A percentile compares a stretch with the other conserved stretches of the same genome.
phyloP scores from a whole-genome alignment of 2,888 invertebrate species.

The Oxyteleia sp. region DNA sequence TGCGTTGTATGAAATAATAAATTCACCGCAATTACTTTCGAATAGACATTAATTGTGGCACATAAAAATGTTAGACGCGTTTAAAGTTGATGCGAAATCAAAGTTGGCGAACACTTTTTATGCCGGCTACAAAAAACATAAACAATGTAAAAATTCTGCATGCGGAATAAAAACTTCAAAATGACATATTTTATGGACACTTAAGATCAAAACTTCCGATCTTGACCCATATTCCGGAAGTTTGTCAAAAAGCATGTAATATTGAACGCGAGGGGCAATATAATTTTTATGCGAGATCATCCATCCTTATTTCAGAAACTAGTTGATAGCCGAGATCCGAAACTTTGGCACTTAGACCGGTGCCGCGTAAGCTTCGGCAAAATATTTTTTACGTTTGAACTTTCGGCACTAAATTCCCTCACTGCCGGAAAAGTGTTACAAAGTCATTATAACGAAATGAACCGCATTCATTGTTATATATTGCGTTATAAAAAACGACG shows the following conservation, averaged over 20 bases:
- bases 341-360: constrained; percentile 35
- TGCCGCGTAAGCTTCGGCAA: constrained; percentile 9
- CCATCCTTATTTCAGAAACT: constrained; percentile 33
- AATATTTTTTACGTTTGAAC: constrained; percentile 41
- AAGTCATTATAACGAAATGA: constrained; percentile 27
- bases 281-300: constrained; percentile 43
- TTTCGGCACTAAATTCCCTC: constrained; percentile 38
- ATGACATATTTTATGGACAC: neutral
- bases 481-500: constrained; percentile 14
- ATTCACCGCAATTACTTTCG: neutral
- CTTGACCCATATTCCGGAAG: constrained; percentile 37
- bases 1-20: neutral
- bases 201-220: constrained; percentile 30
- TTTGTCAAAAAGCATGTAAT: constrained; percentile 20
- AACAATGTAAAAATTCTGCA: neutral
- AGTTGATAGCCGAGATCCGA: constrained; percentile 25
- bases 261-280: constrained; percentile 8
- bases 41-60: neutral
- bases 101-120: neutral
- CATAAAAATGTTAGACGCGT: neutral
- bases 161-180: constrained; percentile 5
- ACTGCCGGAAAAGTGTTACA: constrained; percentile 22
- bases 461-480: constrained; percentile 9
- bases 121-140: neutral
- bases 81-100: neutral